These are phyloP conservation scores for Heliconius melpomene DNA, from an alignment of 1,140 invertebrate genomes.

Conservation along the genomic window DNA sequence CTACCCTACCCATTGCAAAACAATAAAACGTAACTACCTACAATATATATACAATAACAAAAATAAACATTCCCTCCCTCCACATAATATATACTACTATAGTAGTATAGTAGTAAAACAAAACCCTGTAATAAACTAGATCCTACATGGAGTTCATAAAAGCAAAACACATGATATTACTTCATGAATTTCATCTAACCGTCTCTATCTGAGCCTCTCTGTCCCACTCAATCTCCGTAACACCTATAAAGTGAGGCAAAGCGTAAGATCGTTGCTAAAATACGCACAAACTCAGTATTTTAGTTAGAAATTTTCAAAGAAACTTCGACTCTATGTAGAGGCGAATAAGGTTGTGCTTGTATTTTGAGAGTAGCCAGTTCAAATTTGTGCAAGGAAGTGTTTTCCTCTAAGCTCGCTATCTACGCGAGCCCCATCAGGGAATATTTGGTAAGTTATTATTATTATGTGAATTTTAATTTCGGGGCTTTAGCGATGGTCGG, in stretches of 20 bases:
- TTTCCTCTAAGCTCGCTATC: slow-evolving; percentile 46
- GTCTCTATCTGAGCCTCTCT: slow-evolving; percentile 18
- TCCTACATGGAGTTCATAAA: slow-evolving; percentile 20
- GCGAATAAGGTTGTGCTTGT: background rate
- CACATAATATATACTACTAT: background rate
- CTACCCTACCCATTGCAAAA: background rate
- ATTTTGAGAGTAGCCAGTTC: background rate
- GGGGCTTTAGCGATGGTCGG: background rate
- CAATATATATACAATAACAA: background rate
- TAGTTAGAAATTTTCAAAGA: background rate
- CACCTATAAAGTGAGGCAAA: slow-evolving; percentile 54
- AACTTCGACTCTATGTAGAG: background rate
- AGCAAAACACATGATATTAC: slow-evolving; percentile 25
- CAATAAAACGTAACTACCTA: background rate
- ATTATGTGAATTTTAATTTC: slow-evolving; percentile 27
- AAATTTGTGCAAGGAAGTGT: slow-evolving; percentile 40
- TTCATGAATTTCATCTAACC: slow-evolving; percentile 28
- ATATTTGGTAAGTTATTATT: slow-evolving; percentile 24
- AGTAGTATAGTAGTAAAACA: slow-evolving; percentile 9
- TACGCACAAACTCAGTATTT: slow-evolving; percentile 1
- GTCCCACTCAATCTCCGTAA: slow-evolving; percentile 54
- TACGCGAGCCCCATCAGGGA: slow-evolving; percentile 17
- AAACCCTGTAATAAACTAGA: slow-evolving; percentile 1
- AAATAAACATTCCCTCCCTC: background rate
- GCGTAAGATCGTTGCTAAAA: slow-evolving; percentile 50